Conservation (phyloP, 2,113 vertebrate genomes). For the Microcebus tavaratra region DNA sequence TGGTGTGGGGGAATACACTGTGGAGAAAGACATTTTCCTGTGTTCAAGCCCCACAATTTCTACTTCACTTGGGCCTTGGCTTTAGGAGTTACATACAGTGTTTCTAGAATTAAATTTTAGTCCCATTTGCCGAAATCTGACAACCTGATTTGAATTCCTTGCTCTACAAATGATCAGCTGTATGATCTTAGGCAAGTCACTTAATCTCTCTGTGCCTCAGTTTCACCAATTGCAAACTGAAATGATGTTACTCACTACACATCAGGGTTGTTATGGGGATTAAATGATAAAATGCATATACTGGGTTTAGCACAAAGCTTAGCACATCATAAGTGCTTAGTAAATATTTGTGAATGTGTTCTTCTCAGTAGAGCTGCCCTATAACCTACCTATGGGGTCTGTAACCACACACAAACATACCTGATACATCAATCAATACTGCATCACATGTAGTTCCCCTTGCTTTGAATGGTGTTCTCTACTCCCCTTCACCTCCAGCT, state of each 20-base stretch:
- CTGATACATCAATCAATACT: not conserved
- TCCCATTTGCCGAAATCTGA: not conserved
- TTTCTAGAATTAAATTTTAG: constrained; percentile 50
- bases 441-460: not conserved
- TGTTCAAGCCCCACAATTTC: not conserved
- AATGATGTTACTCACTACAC: not conserved
- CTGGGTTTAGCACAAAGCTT: not conserved
- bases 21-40: not conserved
- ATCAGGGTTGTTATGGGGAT: not conserved
- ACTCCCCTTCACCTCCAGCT: not conserved
- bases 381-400: not conserved
- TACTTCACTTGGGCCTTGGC: not conserved
- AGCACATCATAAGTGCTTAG: not conserved
- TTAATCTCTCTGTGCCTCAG: not conserved
- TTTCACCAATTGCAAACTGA: not conserved
- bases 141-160: not conserved
- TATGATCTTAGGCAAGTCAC: not conserved
- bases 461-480: not conserved
- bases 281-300: not conserved
- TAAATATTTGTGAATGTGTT: not conserved
- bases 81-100: not conserved
- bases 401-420: not conserved
- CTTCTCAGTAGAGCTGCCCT: not conserved
- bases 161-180: not conserved
- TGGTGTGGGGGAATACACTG: not conserved